Evolutionary conservation across 2,113 vertebrate genomes (phyloP).

Genomic region (Dendrocopos noguchii): DNA sequence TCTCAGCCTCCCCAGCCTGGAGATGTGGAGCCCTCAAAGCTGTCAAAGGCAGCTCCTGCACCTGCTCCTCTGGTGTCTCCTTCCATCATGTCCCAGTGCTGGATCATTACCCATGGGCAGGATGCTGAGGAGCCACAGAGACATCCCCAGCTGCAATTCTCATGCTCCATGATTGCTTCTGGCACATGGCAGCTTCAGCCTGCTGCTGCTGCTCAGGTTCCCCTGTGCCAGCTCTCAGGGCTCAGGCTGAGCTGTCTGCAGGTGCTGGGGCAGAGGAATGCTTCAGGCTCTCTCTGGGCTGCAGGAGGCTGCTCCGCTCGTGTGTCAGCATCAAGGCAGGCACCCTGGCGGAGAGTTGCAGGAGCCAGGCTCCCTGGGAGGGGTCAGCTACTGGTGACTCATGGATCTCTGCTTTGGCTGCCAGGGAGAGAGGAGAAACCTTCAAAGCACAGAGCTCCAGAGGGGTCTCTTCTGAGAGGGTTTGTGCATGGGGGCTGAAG

Average conservation of each 20-base stretch:
- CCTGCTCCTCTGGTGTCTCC: not conserved
- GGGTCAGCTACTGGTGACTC: not conserved
- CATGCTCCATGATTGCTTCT: not conserved
- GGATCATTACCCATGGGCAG: accelerated
- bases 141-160: not conserved
- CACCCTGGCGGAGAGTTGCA: not conserved
- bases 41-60: not conserved
- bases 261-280: not conserved
- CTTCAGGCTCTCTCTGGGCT: not conserved
- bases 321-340: not conserved
- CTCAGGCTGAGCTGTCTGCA: not conserved
- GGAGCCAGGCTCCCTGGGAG: not conserved
- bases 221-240: not conserved
- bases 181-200: not conserved
- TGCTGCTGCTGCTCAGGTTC: not conserved
- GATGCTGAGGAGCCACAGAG: not conserved
- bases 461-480: not conserved
- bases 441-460: not conserved
- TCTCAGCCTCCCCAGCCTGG: not conserved
- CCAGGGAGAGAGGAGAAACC: not conserved
- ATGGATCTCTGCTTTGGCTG: not conserved
- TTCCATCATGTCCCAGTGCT: not conserved
- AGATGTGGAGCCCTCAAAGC: not conserved
- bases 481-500: too few relatives aligned
- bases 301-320: not conserved